Base-by-base conservation (phyloP, 2,888 invertebrate species). In the Chamaedrilus cognettii region DNA sequence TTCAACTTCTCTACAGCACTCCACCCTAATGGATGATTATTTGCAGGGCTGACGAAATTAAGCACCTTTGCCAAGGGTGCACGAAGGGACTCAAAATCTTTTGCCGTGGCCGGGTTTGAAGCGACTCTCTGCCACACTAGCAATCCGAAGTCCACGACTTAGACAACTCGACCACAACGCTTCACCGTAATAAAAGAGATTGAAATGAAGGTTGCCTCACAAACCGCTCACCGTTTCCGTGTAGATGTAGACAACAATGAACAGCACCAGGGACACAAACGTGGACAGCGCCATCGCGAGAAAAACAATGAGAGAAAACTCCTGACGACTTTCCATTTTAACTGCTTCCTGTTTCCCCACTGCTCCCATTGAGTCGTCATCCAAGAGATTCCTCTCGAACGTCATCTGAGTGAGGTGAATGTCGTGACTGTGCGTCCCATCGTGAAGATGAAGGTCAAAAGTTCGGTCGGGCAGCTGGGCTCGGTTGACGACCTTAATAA, bases 401-500 rank as follows among this genome's bases (percentile, higher is more conserved):
- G 69, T 56, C 63, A 72, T 69, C 55, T 73, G 67, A 2, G 72
- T 70, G 33, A 74, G 64, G 55, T 73, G 70, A 63, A 73, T 49
- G 34, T 69, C 61, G 60, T 74, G 70, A 55, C 55, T 65, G n/a
- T 60, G 34, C 42, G 55, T 33, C 0, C 72, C 52, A 56, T 74
- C 74, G 30, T 64, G 58, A 3, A 74, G 61, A n/a, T 60, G 65
- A 28, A 74, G 26, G 59, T 74, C 70, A 50, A 73, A 74, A 4
- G 73, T 74, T 49, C 67, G 70, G 64, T 72, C 70, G 3, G 66
- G 67, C 23, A 61, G 52, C 59, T 74, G 72, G 35, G 67, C 69
- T 60, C 67, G 66, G 67, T 74, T 74, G 4, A 75, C 73, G 23
- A 79, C 68, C 58, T n/a, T n/a, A n/a, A n/a, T n/a, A n/a, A n/a